Evolutionary conservation across 2,797 vertebrate genomes (phyloP).

Genomic region (Betta splendens): DNA sequence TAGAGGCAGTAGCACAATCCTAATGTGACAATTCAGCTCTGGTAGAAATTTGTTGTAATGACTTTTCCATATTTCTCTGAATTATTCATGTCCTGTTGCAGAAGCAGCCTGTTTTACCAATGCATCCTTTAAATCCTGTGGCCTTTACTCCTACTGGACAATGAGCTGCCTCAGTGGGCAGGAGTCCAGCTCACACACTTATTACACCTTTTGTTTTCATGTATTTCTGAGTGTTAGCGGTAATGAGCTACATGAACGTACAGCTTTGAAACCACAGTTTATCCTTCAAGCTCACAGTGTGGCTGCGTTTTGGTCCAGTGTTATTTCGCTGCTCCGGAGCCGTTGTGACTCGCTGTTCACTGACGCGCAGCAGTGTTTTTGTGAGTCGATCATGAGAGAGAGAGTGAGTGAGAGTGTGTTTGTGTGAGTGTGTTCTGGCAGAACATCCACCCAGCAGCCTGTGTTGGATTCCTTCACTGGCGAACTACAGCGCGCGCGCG

Average conservation of each 20-base stretch:
- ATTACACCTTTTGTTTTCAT: too few relatives aligned
- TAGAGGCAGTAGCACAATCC: not conserved
- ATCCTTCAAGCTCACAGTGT: constrained; percentile 26
- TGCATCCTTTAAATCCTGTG: too few relatives aligned
- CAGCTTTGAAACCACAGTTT: constrained; percentile 41
- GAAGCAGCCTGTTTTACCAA: too few relatives aligned
- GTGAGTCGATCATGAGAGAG: constrained; percentile 26
- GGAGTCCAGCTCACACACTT: too few relatives aligned
- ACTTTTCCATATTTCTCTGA: not conserved
- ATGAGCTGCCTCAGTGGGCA: too few relatives aligned
- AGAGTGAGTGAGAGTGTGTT: constrained; percentile 11
- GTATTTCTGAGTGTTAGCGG: too few relatives aligned
- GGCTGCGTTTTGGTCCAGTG: constrained; percentile 39
- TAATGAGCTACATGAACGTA: not conserved
- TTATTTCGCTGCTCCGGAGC: constrained; percentile 40
- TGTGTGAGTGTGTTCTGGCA: constrained; percentile 40
- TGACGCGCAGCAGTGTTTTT: constrained; percentile 37
- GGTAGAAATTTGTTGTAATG: not conserved
- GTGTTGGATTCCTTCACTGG: constrained; percentile 60
- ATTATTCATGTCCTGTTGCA: too few relatives aligned
- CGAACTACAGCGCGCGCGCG: constrained; percentile 28
- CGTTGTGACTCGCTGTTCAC: constrained; percentile 46
- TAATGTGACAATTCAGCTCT: not conserved
- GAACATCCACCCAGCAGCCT: constrained; percentile 36
- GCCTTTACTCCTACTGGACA: too few relatives aligned